phyloP scores from a whole-genome alignment of 2,797 vertebrate species.

The Neopelma chrysocephalum region DNA sequence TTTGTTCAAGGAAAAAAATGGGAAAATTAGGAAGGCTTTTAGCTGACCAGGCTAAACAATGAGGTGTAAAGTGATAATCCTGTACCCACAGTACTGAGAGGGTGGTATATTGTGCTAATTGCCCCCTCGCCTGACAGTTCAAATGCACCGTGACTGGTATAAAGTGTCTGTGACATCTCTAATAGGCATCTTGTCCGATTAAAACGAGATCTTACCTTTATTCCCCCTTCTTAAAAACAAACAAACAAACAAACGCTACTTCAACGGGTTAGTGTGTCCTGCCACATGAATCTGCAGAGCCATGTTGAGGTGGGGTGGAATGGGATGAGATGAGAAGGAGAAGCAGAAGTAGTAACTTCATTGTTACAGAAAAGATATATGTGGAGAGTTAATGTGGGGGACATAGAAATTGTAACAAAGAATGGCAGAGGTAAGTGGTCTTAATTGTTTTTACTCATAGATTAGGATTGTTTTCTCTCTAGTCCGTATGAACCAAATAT shows the following conservation, averaged over 20 bases:
- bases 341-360: not conserved
- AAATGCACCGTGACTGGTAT: accelerated
- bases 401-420: accelerated
- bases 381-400: not conserved
- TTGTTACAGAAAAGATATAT: not conserved
- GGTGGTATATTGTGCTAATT: not conserved
- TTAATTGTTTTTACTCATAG: not conserved
- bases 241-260: not conserved
- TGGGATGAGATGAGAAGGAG: not conserved
- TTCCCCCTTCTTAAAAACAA: not conserved
- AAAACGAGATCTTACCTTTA: not conserved
- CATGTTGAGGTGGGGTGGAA: accelerated
- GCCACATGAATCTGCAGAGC: not conserved
- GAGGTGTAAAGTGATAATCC: not conserved
- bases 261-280: not conserved
- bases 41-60: not conserved
- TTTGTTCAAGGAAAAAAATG: not conserved
- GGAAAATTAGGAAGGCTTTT: not conserved
- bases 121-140: accelerated
- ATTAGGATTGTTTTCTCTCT: not conserved
- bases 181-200: not conserved
- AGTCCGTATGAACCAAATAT: not conserved
- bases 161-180: not conserved
- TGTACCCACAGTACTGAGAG: not conserved
- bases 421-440: not conserved